A percentile compares a stretch with the other conserved stretches of the same genome.
Evolutionary conservation across 2,113 vertebrate species (phyloP).

Genomic region (Psophia crepitans): DNA sequence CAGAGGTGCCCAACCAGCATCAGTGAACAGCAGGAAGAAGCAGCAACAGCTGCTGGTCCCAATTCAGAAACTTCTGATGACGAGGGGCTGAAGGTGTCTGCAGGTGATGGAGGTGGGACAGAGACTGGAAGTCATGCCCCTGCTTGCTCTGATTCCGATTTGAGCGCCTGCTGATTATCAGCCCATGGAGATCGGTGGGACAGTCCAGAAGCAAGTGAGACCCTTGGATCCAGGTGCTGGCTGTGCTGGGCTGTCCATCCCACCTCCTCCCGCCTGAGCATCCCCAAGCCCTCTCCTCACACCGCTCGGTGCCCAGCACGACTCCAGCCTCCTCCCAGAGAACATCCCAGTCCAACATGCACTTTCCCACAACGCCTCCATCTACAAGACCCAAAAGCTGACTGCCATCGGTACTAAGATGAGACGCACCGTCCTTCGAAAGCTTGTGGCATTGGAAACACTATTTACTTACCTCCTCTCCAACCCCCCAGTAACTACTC

Average conservation of each 20-base stretch:
- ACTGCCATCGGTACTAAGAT: background rate
- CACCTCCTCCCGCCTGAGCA: background rate
- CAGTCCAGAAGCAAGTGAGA: background rate
- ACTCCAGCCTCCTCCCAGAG: background rate
- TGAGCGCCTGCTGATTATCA: background rate
- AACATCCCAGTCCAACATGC: background rate
- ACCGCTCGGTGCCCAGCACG: fast-evolving
- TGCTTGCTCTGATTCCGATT: background rate
- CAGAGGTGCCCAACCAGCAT: fast-evolving
- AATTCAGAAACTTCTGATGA: background rate
- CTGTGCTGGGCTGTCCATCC: background rate
- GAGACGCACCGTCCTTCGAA: background rate
- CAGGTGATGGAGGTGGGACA: background rate
- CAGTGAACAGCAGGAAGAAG: background rate
- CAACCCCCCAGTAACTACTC: background rate
- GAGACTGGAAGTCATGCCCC: background rate
- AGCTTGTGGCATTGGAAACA: background rate
- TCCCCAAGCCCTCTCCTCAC: background rate
- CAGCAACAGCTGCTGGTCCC: background rate
- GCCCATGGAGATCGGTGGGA: background rate
- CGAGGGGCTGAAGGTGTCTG: background rate
- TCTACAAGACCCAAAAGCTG: background rate
- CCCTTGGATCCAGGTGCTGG: background rate
- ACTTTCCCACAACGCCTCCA: background rate
- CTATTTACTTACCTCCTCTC: background rate